Evolutionary conservation across 37 sponge, comb jelly and placozoan genomes (phyloP), one percentile per base, ranked within the genome.

Genomic region (Lycopodina hypogea): DNA sequence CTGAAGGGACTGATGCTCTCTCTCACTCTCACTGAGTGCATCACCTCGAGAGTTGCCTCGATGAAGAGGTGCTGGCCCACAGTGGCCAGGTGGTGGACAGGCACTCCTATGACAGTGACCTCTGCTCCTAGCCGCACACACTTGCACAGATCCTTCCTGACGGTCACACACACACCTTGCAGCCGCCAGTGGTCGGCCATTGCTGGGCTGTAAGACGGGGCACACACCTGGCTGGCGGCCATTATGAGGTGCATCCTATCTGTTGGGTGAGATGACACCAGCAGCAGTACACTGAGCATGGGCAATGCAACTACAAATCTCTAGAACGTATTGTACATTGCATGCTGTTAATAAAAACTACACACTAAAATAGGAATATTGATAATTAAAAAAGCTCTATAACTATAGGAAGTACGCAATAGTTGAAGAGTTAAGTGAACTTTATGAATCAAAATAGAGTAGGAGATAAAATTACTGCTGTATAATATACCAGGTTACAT

Each of bases 21-120:
- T n/a, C n/a, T n/a, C n/a, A n/a, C n/a, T n/a, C n/a, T n/a, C n/a
- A n/a, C n/a, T n/a, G 23, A 21, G 6, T 58, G 14, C 26, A 58
- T 58, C 18, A 85, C 86, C 74, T 85, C 86, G 24, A 85, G 24
- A 26, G 34, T 72, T 71, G 72, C 38, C 18, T 56, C 37, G 42
- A 85, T 59, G 42, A 51, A 56, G 52, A 74, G 72, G 19, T 34
- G 48, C 22, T 55, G 51, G 23, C 45, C 38, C 19, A 33, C 23
- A 12, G 45, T 67, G 12, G 51, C 56, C 2, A 78, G 79, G 22
- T 24, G 32, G 35, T 85, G 64, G n/a, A 77, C 42, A n/a, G 82
- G 82, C 15, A 81, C 71, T 36, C 88, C 88, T 22, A 87, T 64
- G 23, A 87, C 88, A 72, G 56, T 77, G 71, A 81, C 76, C 78